Percentiles rank a stretch among this genome's conserved stretches.
These are phyloP conservation scores for Hololepta plana DNA, from an alignment of 2,888 invertebrate species.

Conservation along the genomic window DNA sequence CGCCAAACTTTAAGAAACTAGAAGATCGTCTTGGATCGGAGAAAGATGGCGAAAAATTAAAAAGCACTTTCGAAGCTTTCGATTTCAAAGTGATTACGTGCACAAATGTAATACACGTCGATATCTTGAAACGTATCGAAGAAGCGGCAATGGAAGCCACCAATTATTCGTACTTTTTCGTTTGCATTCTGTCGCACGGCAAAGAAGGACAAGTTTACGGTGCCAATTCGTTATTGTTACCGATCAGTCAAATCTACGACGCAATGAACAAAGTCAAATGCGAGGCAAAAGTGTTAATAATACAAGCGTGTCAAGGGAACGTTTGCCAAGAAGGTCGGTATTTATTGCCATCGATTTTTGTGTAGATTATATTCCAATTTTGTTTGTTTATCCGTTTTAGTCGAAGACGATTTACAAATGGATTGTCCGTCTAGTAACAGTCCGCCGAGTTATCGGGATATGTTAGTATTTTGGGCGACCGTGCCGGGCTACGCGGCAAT, in stretches of 20 bases:
- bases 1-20: slow-evolving; percentile 13
- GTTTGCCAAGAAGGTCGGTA: slow-evolving; percentile 17
- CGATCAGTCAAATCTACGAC: slow-evolving; percentile 26
- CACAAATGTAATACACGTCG: slow-evolving; percentile 17
- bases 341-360: slow-evolving; percentile 4
- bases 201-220: slow-evolving; percentile 30
- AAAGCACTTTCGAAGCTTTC: slow-evolving; percentile 20
- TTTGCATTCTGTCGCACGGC: slow-evolving; percentile 30
- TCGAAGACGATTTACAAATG: slow-evolving; percentile 10
- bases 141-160: slow-evolving; percentile 15
- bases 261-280: slow-evolving; percentile 22
- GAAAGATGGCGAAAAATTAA: slow-evolving; percentile 19
- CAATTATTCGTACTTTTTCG: slow-evolving; percentile 23
- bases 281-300: slow-evolving; percentile 35
- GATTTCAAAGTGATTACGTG: slow-evolving; percentile 20
- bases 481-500: slow-evolving; percentile 22
- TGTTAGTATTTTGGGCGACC: slow-evolving; percentile 21
- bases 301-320: slow-evolving; percentile 38
- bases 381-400: slow-evolving; percentile 10
- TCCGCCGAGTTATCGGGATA: slow-evolving; percentile 11
- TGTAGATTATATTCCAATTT: slow-evolving; percentile 5
- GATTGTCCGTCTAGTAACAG: slow-evolving; percentile 6
- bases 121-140: slow-evolving; percentile 16
- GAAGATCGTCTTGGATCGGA: slow-evolving; percentile 23
- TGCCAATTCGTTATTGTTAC: slow-evolving; percentile 28